Evolutionary conservation across 2,113 vertebrate genomes (phyloP).

Genomic region (Microcebus lehilahytsara): DNA sequence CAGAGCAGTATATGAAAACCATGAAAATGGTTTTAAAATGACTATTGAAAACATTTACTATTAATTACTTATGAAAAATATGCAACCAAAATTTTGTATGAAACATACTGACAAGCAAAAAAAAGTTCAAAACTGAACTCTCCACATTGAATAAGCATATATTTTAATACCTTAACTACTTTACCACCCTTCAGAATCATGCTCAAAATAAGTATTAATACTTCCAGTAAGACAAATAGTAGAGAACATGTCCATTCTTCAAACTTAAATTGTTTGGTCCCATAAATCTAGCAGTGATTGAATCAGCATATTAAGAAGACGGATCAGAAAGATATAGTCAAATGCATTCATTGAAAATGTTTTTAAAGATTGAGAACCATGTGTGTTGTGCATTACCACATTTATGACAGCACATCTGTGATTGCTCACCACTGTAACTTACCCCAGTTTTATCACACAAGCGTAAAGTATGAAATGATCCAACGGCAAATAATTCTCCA

Average conservation of each 20-base stretch:
- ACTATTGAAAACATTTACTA: constrained; percentile 15
- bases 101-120: not conserved
- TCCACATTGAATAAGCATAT: not conserved
- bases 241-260: not conserved
- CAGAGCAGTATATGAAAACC: constrained; percentile 28
- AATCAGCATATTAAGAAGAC: constrained; percentile 29
- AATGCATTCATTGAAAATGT: not conserved
- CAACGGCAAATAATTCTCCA: constrained; percentile 95
- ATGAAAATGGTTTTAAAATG: constrained; percentile 49
- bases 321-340: not conserved
- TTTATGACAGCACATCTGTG: not conserved
- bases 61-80: constrained; percentile 47
- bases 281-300: constrained; percentile 18
- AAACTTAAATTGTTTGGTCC: not conserved
- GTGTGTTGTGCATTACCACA: not conserved
- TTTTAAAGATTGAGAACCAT: constrained; percentile 22
- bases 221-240: constrained; percentile 31
- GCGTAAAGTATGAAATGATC: constrained; percentile 95
- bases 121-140: constrained; percentile 27
- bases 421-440: constrained; percentile 76
- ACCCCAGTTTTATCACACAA: constrained; percentile 98
- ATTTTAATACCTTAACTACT: constrained; percentile 39
- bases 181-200: constrained; percentile 14
- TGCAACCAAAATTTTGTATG: constrained; percentile 2
- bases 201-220: constrained; percentile 39